Conservation (phyloP, 2,113 vertebrate species). For the Pteronura brasiliensis region DNA sequence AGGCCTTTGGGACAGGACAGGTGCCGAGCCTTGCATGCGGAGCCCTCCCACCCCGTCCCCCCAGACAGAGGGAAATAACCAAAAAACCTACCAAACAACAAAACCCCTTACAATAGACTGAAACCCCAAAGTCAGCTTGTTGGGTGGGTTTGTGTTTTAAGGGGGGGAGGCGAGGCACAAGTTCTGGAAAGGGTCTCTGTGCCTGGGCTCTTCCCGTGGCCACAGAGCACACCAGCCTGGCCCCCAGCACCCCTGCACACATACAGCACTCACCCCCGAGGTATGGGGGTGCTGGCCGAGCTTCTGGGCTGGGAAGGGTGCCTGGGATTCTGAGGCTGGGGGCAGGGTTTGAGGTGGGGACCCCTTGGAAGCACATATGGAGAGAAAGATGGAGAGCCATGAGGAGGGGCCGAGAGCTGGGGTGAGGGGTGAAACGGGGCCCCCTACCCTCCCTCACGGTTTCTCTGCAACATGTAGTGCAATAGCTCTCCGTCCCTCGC, state of each 20-base stretch:
- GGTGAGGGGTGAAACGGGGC: background rate
- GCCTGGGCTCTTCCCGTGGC: background rate
- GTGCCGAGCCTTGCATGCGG: conserved; percentile 65
- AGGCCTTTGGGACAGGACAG: conserved; percentile 66
- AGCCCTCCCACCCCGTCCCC: conserved; percentile 63
- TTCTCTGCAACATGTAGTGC: conserved; percentile 64
- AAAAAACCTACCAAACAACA: conserved; percentile 71
- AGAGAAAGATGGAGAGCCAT: conserved; percentile 25
- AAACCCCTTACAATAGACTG: conserved; percentile 33
- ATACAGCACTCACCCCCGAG: background rate
- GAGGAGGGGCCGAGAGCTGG: conserved; percentile 3
- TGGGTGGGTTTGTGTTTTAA: conserved; percentile 29
- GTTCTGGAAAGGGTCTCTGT: background rate
- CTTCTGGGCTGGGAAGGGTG: background rate
- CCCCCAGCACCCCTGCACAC: background rate
- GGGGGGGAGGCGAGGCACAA: background rate
- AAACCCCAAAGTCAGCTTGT: conserved; percentile 55
- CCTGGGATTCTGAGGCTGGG: background rate
- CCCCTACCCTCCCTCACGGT: background rate
- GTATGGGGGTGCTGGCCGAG: background rate
- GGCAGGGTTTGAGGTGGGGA: background rate
- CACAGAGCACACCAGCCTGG: background rate
- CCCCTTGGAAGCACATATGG: conserved; percentile 25
- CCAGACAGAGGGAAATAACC: conserved; percentile 68
- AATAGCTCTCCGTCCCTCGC: conserved; percentile 55